Evolutionary conservation across 2,797 vertebrate species (phyloP).

Genomic region (Pteronotus mesoamericanus): DNA sequence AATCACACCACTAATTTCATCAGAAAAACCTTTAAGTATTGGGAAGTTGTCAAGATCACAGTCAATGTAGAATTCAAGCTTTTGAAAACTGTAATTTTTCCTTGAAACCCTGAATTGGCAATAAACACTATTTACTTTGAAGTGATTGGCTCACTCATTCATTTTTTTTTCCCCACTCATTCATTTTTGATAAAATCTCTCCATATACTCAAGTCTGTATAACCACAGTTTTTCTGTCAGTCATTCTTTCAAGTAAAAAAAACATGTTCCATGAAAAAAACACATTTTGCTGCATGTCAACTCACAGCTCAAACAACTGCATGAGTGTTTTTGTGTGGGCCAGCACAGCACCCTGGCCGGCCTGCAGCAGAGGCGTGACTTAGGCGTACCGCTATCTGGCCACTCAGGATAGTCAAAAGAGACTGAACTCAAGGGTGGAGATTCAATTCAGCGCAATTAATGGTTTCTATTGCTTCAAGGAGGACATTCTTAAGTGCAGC

Average conservation of each 20-base stretch:
- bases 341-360: neutral
- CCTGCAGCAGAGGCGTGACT: too few species aligned
- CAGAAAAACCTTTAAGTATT: neutral
- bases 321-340: neutral
- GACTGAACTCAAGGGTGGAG: neutral
- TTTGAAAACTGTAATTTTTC: neutral
- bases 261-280: neutral
- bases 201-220: neutral
- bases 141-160: neutral
- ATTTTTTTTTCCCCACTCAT: neutral
- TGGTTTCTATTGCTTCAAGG: neutral
- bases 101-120: neutral
- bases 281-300: too few species aligned
- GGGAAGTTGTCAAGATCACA: neutral
- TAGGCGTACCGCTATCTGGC: neutral
- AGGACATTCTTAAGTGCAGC: conserved; percentile 33
- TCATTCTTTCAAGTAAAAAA: neutral
- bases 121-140: neutral
- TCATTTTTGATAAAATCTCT: neutral
- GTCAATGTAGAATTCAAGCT: neutral
- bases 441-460: neutral
- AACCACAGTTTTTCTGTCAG: neutral
- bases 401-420: neutral
- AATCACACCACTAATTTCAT: neutral
- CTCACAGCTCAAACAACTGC: neutral